phyloP scores from a whole-genome alignment of 2,113 vertebrate species.

The Hippocampus guttulatus region DNA sequence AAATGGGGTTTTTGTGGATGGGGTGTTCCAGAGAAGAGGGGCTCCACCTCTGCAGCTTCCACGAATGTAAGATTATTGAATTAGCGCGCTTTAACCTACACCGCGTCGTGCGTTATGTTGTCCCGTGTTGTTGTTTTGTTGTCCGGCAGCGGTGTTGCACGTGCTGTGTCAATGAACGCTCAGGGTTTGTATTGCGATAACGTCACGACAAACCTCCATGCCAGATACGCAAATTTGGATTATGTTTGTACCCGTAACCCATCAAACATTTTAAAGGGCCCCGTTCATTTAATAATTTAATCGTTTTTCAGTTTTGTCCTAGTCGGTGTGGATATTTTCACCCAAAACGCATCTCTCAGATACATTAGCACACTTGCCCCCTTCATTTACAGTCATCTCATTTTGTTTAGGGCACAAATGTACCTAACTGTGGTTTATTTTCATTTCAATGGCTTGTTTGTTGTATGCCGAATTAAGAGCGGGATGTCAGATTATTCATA shows the following conservation, averaged over 20 bases:
- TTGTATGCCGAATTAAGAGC: constrained; percentile 2
- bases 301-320: rapidly evolving
- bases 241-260: rapidly evolving
- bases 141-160: constrained; percentile 60
- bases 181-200: constrained; percentile 16
- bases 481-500: rapidly evolving
- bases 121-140: constrained; percentile 70
- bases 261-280: background rate
- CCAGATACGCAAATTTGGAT: background rate
- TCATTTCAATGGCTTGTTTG: background rate
- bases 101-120: background rate
- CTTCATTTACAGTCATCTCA: background rate
- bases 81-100: background rate
- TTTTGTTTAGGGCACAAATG: background rate
- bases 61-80: constrained; percentile 79
- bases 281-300: background rate
- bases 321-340: background rate
- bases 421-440: background rate
- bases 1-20: constrained; percentile 95
- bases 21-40: constrained; percentile 88
- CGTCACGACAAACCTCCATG: constrained; percentile 18
- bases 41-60: constrained; percentile 89
- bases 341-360: background rate
- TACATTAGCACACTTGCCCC: background rate
- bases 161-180: constrained; percentile 59